A percentile compares a stretch with the other conserved stretches of the same genome.
These are phyloP conservation scores for Blennius ocellaris DNA, from an alignment of 2,113 vertebrate species.

Conservation along the genomic window DNA sequence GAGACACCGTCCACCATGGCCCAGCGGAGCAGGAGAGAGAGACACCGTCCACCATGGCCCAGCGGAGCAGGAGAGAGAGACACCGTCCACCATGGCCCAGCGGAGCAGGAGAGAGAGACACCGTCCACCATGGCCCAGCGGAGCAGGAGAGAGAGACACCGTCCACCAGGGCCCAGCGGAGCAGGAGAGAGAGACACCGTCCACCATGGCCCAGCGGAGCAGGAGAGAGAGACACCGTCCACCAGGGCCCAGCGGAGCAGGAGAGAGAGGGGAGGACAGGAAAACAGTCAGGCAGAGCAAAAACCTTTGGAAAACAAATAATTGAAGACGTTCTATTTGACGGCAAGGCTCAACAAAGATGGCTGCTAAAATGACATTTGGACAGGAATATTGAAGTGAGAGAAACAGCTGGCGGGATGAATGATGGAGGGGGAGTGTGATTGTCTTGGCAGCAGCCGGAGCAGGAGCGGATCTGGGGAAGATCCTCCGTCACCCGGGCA, in stretches of 20 bases:
- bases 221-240: constrained; percentile 40
- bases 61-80: neutral
- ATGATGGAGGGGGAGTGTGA: constrained; percentile 64
- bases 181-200: neutral
- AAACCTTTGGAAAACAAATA: constrained; percentile 64
- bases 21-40: constrained; percentile 34
- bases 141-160: neutral
- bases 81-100: no score
- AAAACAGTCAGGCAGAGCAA: constrained; percentile 48
- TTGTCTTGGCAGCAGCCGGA: constrained; percentile 15
- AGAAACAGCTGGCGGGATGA: constrained; percentile 63
- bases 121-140: constrained; percentile 40
- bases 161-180: constrained; percentile 40
- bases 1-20: constrained; percentile 33
- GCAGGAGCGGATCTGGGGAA: constrained; percentile 3
- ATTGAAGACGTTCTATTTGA: constrained; percentile 62
- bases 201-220: no score
- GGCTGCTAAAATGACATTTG: constrained; percentile 64
- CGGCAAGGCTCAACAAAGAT: constrained; percentile 37
- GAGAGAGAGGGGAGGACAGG: neutral
- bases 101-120: neutral
- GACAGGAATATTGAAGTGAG: constrained; percentile 60
- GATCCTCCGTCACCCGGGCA: neutral
- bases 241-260: constrained; percentile 43
- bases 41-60: neutral